Conservation (phyloP, 1,140 invertebrate genomes). For the Homalodisca vitripennis region DNA sequence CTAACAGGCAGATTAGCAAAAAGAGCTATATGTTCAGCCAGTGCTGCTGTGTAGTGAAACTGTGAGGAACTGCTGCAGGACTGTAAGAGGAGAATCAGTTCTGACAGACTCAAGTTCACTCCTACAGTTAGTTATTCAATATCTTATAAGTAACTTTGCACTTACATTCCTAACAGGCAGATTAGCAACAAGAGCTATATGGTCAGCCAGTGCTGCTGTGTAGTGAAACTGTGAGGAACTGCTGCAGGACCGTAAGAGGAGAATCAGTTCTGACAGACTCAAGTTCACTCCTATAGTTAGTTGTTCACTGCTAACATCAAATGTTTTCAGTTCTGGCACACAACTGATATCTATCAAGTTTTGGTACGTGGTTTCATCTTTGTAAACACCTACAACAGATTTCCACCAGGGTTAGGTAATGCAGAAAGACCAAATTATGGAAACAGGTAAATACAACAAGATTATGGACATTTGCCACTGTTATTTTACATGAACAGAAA, state of each 20-base stretch:
- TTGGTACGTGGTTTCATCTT: conserved; percentile 50
- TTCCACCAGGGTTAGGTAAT: conserved; percentile 14
- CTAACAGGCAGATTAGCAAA: conserved; percentile 70
- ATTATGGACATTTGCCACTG: neutral
- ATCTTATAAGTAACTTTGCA: conserved; percentile 39
- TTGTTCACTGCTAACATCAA: conserved; percentile 51
- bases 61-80: conserved; percentile 48
- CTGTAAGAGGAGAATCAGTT: no score
- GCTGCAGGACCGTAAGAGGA: conserved; percentile 54
- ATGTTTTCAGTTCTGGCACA: conserved; percentile 60
- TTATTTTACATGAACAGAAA: neutral
- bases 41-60: conserved; percentile 47
- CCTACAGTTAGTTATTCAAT: no score
- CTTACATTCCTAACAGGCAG: conserved; percentile 71
- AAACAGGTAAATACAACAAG: neutral
- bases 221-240: conserved; percentile 48
- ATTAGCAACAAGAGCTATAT: conserved; percentile 70
- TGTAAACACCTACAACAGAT: conserved; percentile 65
- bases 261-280: conserved; percentile 62
- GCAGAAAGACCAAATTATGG: neutral
- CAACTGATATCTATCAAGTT: conserved; percentile 71
- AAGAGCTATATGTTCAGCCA: conserved; percentile 65
- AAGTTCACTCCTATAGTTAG: conserved; percentile 64
- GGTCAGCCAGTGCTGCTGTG: conserved; percentile 53
- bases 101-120: no score